A percentile compares a stretch with the other conserved stretches of the same genome.
Evolutionary conservation across 2,113 vertebrate genomes (phyloP).

Genomic region (Megaceryle maxima): DNA sequence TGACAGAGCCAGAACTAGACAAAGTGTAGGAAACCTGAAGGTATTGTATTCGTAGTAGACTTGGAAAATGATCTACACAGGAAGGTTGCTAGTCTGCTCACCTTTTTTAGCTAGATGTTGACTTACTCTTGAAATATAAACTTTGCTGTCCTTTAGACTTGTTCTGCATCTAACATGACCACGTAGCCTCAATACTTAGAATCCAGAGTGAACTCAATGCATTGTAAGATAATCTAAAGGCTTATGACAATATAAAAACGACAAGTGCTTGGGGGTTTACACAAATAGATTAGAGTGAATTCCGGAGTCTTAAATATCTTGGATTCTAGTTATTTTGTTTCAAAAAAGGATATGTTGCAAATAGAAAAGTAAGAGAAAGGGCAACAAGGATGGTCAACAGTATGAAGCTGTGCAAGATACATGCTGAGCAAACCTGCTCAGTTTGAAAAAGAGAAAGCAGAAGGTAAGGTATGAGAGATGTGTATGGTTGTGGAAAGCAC

Average conservation of each 20-base stretch:
- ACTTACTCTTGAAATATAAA: not conserved
- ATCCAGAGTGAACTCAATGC: not conserved
- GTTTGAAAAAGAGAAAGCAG: not conserved
- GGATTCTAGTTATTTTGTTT: not conserved
- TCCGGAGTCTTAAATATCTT: not conserved
- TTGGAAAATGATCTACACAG: not conserved
- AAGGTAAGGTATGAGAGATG: not conserved
- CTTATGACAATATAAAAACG: not conserved
- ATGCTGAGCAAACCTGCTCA: not conserved
- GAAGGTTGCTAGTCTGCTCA: not conserved
- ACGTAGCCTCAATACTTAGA: not conserved
- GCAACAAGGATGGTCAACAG: not conserved
- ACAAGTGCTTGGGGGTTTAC: not conserved
- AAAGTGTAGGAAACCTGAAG: not conserved
- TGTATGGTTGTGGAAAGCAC: not conserved
- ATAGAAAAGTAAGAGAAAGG: not conserved
- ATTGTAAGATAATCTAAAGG: not conserved
- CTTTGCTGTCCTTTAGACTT: not conserved
- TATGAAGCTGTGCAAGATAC: not conserved
- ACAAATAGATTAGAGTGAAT: not conserved
- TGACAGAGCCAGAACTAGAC: not conserved
- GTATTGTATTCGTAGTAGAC: not conserved
- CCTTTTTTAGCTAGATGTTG: not conserved
- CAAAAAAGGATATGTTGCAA: not conserved
- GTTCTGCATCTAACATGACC: not conserved